These are phyloP conservation scores for Aphelocoma californica DNA, from an alignment of 2,797 vertebrate species.

Conservation along the genomic window DNA sequence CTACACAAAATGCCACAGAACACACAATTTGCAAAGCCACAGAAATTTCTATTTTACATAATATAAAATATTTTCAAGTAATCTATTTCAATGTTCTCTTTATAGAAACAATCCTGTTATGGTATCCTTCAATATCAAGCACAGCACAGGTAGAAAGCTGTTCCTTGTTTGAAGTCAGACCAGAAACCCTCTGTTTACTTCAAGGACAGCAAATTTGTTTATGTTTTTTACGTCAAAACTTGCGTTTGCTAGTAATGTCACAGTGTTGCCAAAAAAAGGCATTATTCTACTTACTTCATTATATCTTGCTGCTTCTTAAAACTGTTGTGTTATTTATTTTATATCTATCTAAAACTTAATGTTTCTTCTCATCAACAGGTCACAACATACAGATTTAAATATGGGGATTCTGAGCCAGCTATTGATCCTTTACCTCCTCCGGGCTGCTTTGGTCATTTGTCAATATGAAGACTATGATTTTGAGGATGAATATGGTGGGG, in stretches of 20 bases:
- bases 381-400: neutral
- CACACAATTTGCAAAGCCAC: neutral
- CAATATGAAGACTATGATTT: conserved; percentile 77
- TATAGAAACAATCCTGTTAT: neutral
- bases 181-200: neutral
- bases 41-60: neutral
- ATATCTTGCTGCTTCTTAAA: neutral
- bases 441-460: conserved; percentile 62
- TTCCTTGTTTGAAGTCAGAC: neutral
- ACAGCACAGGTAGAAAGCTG: neutral
- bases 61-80: neutral
- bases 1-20: neutral
- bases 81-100: neutral
- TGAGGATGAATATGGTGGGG: conserved; percentile 74
- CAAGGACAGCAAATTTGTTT: neutral
- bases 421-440: conserved; percentile 57
- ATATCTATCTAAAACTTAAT: neutral
- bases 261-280: neutral
- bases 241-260: neutral
- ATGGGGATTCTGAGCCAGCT: conserved; percentile 65
- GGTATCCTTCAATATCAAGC: neutral
- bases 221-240: neutral
- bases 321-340: neutral
- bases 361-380: conserved; percentile 60
- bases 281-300: neutral